Percentiles rank a stretch among this genome's conserved stretches.
These are phyloP conservation scores for Cranoglanis bouderius DNA, from an alignment of 2,113 vertebrate species.

Conservation along the genomic window DNA sequence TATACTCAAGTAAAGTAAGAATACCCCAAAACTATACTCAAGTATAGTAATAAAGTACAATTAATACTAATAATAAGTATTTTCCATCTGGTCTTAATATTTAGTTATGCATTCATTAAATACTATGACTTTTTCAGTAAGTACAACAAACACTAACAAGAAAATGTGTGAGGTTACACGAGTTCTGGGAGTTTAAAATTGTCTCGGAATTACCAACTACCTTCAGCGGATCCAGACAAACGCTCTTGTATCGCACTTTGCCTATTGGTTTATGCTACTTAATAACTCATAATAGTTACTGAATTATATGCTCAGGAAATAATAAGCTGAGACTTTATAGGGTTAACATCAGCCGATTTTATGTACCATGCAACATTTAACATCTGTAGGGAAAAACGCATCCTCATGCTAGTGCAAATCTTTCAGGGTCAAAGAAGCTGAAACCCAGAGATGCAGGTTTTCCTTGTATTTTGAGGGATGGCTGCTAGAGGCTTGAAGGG, in stretches of 20 bases:
- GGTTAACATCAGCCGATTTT: too few relatives aligned
- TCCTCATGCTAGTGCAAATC: neutral
- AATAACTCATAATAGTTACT: neutral
- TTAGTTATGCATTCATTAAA: too few relatives aligned
- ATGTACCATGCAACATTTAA: neutral
- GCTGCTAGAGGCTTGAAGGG: neutral
- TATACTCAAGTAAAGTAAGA: neutral
- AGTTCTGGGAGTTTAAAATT: too few relatives aligned
- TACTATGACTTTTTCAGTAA: too few relatives aligned
- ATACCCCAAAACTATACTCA: neutral
- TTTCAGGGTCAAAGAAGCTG: neutral
- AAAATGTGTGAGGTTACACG: neutral
- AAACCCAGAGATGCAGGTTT: neutral
- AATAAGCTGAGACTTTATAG: neutral
- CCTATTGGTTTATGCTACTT: neutral
- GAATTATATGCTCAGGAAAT: too few relatives aligned
- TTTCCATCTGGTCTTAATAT: neutral
- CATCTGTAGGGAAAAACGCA: neutral
- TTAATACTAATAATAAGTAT: neutral
- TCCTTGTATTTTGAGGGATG: neutral
- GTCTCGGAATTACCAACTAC: too few relatives aligned
- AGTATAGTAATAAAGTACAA: neutral
- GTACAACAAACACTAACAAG: too few relatives aligned
- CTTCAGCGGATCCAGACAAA: neutral
- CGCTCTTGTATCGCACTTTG: neutral